phyloP scores from a whole-genome alignment of 2,797 vertebrate species.

The Rhynchonycteris naso region DNA sequence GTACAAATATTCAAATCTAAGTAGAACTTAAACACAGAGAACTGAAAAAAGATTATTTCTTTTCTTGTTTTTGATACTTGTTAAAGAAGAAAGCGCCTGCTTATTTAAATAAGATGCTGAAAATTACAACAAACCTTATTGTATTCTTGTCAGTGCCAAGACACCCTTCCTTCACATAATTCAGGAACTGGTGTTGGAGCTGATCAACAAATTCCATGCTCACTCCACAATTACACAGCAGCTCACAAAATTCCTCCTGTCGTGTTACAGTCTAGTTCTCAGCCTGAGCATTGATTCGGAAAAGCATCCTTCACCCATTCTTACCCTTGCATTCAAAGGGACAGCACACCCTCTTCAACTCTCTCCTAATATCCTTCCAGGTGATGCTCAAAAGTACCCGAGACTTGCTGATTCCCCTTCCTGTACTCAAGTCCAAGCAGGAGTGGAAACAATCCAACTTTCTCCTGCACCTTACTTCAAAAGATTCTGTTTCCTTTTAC shows the following conservation, averaged over 20 bases:
- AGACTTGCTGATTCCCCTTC: not conserved
- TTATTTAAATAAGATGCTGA: not conserved
- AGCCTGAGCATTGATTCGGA: not conserved
- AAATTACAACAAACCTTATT: not conserved
- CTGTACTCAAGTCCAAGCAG: not conserved
- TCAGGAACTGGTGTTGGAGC: not conserved
- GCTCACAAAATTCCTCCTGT: not conserved
- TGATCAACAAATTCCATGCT: not conserved
- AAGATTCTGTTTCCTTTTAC: not conserved
- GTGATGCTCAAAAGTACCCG: not conserved
- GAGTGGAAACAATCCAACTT: not conserved
- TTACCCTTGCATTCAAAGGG: not conserved
- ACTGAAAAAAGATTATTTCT: not conserved
- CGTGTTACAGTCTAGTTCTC: not conserved
- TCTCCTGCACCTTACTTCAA: not conserved
- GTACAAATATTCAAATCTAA: not conserved
- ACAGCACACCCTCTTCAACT: fast-evolving
- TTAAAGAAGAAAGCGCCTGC: not conserved
- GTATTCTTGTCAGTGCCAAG: not conserved
- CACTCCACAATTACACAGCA: not conserved
- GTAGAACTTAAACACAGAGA: not conserved
- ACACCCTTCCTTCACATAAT: not conserved
- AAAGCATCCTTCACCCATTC: not conserved
- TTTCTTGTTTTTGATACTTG: not conserved
- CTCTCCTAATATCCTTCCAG: too few species aligned